Evolutionary conservation across 2,888 invertebrate species (phyloP).

Genomic region (Laspeyria flexula): DNA sequence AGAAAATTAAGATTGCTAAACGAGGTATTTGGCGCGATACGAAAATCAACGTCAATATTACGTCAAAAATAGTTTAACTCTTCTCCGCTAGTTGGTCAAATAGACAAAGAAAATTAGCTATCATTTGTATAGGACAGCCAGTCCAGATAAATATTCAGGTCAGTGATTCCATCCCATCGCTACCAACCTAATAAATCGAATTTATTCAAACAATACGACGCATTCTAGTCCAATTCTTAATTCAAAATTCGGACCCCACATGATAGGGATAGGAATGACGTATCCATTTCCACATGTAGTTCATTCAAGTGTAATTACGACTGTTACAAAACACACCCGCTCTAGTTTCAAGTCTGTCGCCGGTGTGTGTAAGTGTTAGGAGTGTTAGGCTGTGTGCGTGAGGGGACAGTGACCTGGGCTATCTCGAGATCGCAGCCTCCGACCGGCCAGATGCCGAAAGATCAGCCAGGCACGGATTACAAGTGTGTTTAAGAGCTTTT

Average conservation of each 20-base stretch:
- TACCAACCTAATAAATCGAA: background rate
- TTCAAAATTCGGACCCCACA: constrained; percentile 31
- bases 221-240: background rate
- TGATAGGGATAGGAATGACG: constrained; percentile 37
- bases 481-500: constrained; percentile 2
- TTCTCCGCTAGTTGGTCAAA: too few relatives aligned
- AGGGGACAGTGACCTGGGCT: constrained; percentile 81
- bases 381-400: constrained; percentile 56
- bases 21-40: too few relatives aligned
- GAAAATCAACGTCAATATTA: too few relatives aligned
- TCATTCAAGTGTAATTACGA: constrained; percentile 67
- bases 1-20: too few relatives aligned
- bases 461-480: constrained; percentile 71
- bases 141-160: too few relatives aligned
- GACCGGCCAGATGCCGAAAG: constrained; percentile 85
- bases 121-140: too few relatives aligned
- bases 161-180: background rate
- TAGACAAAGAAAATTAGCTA: too few relatives aligned
- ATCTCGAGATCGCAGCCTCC: constrained; percentile 84
- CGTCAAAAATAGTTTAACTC: too few relatives aligned
- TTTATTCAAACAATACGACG: background rate
- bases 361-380: constrained; percentile 38
- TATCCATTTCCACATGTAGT: constrained; percentile 46
- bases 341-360: constrained; percentile 55
- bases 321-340: constrained; percentile 60